A percentile compares a stretch with the other conserved stretches of the same genome.
Conservation (phyloP, 1,140 invertebrate species). For the Melanaphis sacchari region DNA sequence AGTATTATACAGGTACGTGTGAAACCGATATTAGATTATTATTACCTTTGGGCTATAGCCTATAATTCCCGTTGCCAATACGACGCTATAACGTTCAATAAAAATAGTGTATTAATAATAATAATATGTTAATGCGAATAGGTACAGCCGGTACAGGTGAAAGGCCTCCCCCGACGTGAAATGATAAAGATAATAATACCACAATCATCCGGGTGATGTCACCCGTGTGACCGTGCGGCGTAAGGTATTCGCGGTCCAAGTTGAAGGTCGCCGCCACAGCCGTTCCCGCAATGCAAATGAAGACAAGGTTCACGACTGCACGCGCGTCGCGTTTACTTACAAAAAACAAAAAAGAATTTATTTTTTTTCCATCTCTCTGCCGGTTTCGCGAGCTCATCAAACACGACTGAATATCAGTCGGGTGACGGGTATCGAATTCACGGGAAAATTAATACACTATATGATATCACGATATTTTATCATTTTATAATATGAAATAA, state of each 20-base stretch:
- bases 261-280: constrained; percentile 19
- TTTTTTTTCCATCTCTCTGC: background rate
- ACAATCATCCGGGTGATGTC: constrained; percentile 18
- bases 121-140: background rate
- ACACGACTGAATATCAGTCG: background rate
- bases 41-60: background rate
- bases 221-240: background rate
- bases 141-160: constrained; percentile 5
- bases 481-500: background rate
- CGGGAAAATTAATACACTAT: background rate
- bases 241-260: constrained; percentile 7
- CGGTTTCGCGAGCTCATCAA: background rate
- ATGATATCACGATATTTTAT: background rate
- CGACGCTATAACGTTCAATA: background rate
- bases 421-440: background rate
- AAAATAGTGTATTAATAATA: background rate
- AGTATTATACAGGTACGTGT: background rate
- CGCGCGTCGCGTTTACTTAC: background rate
- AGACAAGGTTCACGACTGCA: constrained; percentile 40
- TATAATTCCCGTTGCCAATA: background rate
- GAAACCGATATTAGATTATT: background rate
- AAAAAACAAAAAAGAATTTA: background rate
- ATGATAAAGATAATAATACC: background rate
- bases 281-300: background rate
- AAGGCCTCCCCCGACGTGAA: constrained; percentile 1